phyloP scores from a whole-genome alignment of 2,113 vertebrate species.

The Pseudopodoces humilis region DNA sequence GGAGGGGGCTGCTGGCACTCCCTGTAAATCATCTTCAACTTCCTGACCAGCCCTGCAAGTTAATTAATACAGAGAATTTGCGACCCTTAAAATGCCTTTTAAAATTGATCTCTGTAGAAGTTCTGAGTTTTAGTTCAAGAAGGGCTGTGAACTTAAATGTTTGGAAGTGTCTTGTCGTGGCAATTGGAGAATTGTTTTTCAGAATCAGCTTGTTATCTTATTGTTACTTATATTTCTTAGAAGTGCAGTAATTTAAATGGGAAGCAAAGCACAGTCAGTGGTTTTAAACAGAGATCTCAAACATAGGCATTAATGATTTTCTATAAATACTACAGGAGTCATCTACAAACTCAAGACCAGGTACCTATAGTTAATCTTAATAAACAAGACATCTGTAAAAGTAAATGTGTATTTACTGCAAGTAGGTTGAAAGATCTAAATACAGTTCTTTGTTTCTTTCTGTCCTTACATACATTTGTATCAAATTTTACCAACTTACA shows the following conservation, averaged over 20 bases:
- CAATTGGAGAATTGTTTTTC: not conserved
- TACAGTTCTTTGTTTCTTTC: not conserved
- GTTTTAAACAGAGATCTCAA: not conserved
- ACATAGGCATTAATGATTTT: not conserved
- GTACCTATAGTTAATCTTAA: not conserved
- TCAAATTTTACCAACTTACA: not conserved
- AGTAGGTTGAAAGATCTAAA: not conserved
- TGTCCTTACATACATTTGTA: not conserved
- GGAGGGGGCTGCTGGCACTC: not conserved
- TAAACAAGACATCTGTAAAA: not conserved
- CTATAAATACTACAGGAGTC: not conserved
- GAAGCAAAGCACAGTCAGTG: not conserved
- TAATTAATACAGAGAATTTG: not conserved
- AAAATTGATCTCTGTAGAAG: not conserved
- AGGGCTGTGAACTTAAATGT: not conserved
- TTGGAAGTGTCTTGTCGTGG: not conserved
- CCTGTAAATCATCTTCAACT: not conserved
- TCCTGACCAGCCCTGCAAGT: not conserved
- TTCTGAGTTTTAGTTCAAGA: not conserved
- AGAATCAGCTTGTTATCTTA: not conserved
- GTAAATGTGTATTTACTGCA: not conserved
- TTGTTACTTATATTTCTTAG: not conserved
- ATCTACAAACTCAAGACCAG: not conserved
- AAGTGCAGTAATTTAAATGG: not conserved
- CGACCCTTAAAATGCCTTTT: not conserved